These are phyloP conservation scores for Dolichotis patagonum DNA, from an alignment of 2,113 vertebrate genomes.

Conservation along the genomic window DNA sequence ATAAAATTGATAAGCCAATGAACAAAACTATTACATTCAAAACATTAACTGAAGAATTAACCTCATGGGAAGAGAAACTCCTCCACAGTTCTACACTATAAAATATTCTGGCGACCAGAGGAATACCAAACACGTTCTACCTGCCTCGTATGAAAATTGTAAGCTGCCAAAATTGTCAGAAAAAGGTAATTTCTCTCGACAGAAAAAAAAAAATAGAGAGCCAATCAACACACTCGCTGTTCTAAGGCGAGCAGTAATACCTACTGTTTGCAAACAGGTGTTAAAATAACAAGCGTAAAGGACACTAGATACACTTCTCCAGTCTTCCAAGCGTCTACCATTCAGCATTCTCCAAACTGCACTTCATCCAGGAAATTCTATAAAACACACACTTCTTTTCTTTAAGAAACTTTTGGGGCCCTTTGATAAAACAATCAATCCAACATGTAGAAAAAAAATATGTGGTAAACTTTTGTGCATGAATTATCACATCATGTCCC, in stretches of 20 bases:
- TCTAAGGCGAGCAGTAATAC: neutral
- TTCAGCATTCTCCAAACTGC: neutral
- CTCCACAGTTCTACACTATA: neutral
- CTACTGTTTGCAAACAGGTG: slow-evolving; percentile 69
- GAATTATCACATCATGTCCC: slow-evolving; percentile 43
- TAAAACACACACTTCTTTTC: neutral
- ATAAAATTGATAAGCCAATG: neutral
- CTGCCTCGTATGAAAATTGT: neutral
- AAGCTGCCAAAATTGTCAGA: neutral
- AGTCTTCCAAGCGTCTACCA: neutral
- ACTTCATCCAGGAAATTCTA: neutral
- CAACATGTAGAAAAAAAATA: slow-evolving; percentile 32
- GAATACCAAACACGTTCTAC: neutral
- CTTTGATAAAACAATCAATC: neutral
- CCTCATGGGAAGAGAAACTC: neutral
- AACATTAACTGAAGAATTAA: slow-evolving; percentile 2
- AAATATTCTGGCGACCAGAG: neutral
- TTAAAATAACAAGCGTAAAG: slow-evolving; percentile 21
- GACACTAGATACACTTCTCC: slow-evolving; percentile 7
- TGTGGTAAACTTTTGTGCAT: slow-evolving; percentile 49
- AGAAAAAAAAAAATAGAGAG: neutral
- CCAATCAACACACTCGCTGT: neutral
- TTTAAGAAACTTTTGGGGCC: slow-evolving; percentile 41
- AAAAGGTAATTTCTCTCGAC: neutral
- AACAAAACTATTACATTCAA: neutral